These are phyloP conservation scores for Pterois miles DNA, from an alignment of 2,797 vertebrate species.

Conservation along the genomic window DNA sequence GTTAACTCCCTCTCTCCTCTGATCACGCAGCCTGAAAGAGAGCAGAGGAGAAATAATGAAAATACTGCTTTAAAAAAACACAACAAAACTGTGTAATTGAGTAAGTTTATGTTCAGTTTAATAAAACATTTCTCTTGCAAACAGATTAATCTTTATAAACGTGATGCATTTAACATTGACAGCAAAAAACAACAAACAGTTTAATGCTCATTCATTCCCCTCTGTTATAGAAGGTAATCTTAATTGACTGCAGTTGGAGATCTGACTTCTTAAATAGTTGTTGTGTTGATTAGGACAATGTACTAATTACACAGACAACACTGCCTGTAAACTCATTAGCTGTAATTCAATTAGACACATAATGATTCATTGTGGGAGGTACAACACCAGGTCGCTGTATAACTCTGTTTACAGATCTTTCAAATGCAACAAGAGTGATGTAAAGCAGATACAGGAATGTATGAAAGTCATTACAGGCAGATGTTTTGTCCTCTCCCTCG, in stretches of 20 bases:
- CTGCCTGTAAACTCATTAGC: slow-evolving; percentile 75
- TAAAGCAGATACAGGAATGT: neutral
- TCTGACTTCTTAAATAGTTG: slow-evolving; percentile 42
- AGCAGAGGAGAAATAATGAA: slow-evolving; percentile 12
- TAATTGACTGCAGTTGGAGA: slow-evolving; percentile 22
- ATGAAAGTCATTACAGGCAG: neutral
- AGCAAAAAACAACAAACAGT: neutral
- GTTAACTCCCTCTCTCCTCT: slow-evolving; percentile 34
- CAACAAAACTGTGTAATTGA: neutral
- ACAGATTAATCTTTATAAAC: slow-evolving; percentile 9
- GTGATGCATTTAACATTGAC: neutral
- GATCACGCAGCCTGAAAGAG: slow-evolving; percentile 49
- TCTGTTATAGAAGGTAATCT: neutral
- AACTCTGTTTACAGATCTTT: slow-evolving; percentile 11
- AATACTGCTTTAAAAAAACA: neutral
- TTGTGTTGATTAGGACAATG: slow-evolving; percentile 51
- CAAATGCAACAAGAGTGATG: neutral
- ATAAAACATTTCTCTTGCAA: neutral
- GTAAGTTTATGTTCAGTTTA: neutral
- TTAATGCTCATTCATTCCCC: neutral
- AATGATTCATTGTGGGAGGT: slow-evolving; percentile 45
- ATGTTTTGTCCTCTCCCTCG: neutral
- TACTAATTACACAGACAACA: slow-evolving; percentile 46
- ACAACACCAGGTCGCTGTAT: slow-evolving; percentile 9
- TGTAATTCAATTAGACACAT: slow-evolving; percentile 75